Conservation (phyloP, 2,888 invertebrate genomes). For the Agonum fuliginosum region DNA sequence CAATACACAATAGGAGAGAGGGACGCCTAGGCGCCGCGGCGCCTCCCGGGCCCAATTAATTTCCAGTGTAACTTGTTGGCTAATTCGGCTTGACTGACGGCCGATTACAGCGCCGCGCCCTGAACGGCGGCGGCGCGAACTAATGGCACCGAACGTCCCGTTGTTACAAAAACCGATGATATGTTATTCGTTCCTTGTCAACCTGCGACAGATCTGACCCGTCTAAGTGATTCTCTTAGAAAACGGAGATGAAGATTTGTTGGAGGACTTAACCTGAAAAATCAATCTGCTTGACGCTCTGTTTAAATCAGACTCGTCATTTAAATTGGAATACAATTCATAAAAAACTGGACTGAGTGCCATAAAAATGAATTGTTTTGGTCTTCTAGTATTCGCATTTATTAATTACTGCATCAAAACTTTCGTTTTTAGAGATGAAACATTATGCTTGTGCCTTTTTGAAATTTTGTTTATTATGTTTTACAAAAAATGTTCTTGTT, state of each 20-base stretch:
- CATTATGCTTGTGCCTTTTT: too few relatives aligned
- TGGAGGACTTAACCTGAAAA: neutral
- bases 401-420: too few relatives aligned
- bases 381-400: too few relatives aligned
- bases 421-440: too few relatives aligned
- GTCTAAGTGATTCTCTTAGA: conserved; percentile 14
- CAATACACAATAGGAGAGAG: too few relatives aligned
- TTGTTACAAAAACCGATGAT: conserved; percentile 36
- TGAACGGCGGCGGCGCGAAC: neutral
- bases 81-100: conserved; percentile 64
- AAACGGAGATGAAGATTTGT: neutral
- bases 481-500: too few relatives aligned
- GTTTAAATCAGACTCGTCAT: too few relatives aligned
- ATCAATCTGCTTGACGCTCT: too few relatives aligned
- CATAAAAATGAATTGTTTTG: too few relatives aligned
- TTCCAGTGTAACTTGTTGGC: conserved; percentile 62
- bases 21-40: conserved; percentile 37
- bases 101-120: conserved; percentile 61
- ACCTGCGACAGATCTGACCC: conserved; percentile 10
- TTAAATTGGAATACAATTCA: neutral
- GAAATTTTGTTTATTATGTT: too few relatives aligned
- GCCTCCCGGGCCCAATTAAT: conserved; percentile 63
- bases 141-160: conserved; percentile 33
- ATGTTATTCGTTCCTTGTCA: conserved; percentile 43
- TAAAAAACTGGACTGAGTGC: neutral